Base-by-base conservation (phyloP, 2,888 invertebrate species). In the Clistopyga incitator region DNA sequence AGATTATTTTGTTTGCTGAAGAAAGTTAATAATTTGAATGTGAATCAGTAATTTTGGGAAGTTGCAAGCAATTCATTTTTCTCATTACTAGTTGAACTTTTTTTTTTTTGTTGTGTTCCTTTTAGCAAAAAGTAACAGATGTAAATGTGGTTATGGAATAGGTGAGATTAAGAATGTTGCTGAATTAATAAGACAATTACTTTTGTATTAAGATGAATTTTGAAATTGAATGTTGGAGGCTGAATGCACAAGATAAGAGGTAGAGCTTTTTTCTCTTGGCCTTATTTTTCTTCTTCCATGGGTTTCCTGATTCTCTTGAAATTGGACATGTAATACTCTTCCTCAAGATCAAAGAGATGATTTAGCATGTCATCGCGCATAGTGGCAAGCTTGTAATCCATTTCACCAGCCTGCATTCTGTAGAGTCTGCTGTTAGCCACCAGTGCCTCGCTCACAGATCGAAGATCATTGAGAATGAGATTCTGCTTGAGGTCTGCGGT, bases 401-500 rank as follows among this genome's bases (percentile, higher is more conserved):
- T 97, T 92, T 98, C 98, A 61, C 1, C 34, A 18, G 96, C 96
- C 94, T 98, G 98, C 0, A 97, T 96, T 79, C 98, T 96, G 91
- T 98, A 98, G 13, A 98, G 93, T 92, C 97, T 97, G 0, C 98
- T 98, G 92, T 98, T 98, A 88, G 97, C 97, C n/a, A 97, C 96
- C 85, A 99, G 99, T 0, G 99, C 98, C 91, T 99, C 98, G 93
- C 99, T 99, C 0, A 99, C 98, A 1, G 98, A 98, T 64, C 98
- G 98, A 92, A 99, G 99, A 94, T 99, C 99, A 93, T 99, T 99
- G 25, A 99, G 95, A 89, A 99, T 99, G 59, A 99, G 94, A 93
- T 99, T 99, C 92, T 99, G 99, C 91, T 99, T 99, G 84, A 99
- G 97, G 92, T 99, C 99, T 0, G 99, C 98, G 0, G 99, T 98